Evolutionary conservation across 2,797 vertebrate genomes (phyloP).

Genomic region (Chiloscyllium punctatum): DNA sequence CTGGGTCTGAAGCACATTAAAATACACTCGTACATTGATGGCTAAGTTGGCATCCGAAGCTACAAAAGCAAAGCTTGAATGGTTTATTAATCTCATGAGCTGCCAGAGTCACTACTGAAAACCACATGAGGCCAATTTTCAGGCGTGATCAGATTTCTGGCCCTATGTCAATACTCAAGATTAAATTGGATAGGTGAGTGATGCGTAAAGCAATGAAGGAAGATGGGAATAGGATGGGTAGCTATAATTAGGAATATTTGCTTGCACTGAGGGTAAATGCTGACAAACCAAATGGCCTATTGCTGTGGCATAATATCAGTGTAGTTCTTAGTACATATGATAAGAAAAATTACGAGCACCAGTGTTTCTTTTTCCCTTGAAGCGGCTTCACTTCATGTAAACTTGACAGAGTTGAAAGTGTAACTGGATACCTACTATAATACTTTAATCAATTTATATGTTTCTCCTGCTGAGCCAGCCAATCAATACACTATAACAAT

Average conservation of each 20-base stretch:
- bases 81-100: background rate
- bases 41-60: background rate
- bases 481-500: background rate
- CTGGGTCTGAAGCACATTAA: background rate
- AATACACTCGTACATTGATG: background rate
- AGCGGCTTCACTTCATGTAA: background rate
- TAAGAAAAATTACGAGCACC: background rate
- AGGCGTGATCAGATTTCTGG: background rate
- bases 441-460: background rate
- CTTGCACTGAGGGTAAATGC: background rate
- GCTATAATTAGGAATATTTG: background rate
- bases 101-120: background rate
- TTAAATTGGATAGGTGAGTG: background rate
- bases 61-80: background rate
- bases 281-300: background rate
- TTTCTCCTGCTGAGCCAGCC: constrained; percentile 2
- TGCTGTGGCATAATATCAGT: background rate
- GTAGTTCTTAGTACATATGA: background rate
- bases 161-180: background rate
- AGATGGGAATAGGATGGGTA: background rate
- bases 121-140: background rate
- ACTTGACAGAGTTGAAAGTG: background rate
- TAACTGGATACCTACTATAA: background rate
- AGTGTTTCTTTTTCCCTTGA: background rate
- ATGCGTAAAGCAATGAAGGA: background rate